Percentiles rank a stretch among this genome's conserved stretches.
These are phyloP conservation scores for Psilanteris sp. DNA, from an alignment of 1,140 invertebrate genomes.

Conservation along the genomic window DNA sequence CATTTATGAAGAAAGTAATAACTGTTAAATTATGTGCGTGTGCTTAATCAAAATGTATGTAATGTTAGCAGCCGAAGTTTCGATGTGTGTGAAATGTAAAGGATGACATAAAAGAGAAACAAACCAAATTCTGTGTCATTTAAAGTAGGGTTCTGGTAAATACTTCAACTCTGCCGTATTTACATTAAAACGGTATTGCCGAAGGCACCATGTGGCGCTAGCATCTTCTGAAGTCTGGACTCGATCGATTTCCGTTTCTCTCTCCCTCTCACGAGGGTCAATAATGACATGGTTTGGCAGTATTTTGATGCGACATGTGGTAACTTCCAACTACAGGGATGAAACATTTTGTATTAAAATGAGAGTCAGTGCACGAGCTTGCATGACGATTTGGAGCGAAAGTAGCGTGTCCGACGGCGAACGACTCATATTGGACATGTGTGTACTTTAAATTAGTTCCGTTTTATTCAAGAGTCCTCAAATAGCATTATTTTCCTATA, in stretches of 20 bases:
- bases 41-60: too few relatives aligned
- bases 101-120: constrained; percentile 4
- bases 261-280: constrained; percentile 60
- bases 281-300: constrained; percentile 66
- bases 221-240: constrained; percentile 61
- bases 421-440: constrained; percentile 60
- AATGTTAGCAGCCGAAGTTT: too few relatives aligned
- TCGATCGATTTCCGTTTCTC: constrained; percentile 63
- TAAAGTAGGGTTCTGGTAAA: constrained; percentile 57
- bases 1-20: too few relatives aligned
- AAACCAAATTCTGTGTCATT: constrained; percentile 48
- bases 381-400: constrained; percentile 62
- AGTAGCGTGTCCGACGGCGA: constrained; percentile 51
- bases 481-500: constrained; percentile 31
- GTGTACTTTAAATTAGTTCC: constrained; percentile 64
- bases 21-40: too few relatives aligned
- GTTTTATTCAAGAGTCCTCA: constrained; percentile 50
- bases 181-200: constrained; percentile 59
- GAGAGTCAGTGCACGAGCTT: constrained; percentile 59
- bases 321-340: constrained; percentile 56
- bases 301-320: constrained; percentile 68
- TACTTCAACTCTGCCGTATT: constrained; percentile 59
- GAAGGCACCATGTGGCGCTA: constrained; percentile 65
- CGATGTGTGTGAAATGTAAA: too few relatives aligned
- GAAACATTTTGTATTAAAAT: constrained; percentile 67